Percentiles rank a stretch among this genome's conserved stretches.
phyloP scores from a whole-genome alignment of 2,113 vertebrate species.

The Tachycineta bicolor region DNA sequence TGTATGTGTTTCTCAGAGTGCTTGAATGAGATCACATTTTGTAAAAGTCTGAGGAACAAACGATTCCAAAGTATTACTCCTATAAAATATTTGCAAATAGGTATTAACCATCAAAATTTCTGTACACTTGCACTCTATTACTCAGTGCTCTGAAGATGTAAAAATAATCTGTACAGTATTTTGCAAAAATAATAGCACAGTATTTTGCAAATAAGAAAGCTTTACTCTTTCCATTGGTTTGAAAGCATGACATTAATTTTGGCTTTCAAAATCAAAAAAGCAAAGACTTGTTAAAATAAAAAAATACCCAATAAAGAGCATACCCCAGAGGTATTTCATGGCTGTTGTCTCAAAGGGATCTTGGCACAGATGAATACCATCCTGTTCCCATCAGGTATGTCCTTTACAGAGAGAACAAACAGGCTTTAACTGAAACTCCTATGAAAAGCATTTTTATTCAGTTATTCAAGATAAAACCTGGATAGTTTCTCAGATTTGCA shows the following conservation, averaged over 20 bases:
- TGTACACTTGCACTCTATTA: neutral
- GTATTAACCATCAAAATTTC: neutral
- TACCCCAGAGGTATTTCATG: neutral
- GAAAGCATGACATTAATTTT: neutral
- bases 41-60: neutral
- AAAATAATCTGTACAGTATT: neutral
- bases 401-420: neutral
- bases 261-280: neutral
- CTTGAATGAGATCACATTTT: neutral
- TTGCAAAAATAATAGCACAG: neutral
- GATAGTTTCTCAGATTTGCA: neutral
- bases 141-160: neutral
- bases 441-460: neutral
- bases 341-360: neutral
- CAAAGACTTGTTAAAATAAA: neutral
- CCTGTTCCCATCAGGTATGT: neutral
- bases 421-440: neutral
- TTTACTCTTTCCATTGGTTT: neutral
- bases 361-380: neutral
- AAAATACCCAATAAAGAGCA: neutral
- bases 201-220: neutral
- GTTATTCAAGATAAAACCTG: neutral
- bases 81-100: neutral
- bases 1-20: neutral
- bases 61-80: neutral